Evolutionary conservation across 2,888 invertebrate species (phyloP), one percentile per base, ranked within the genome.

Genomic region (Cephus sareptanus): DNA sequence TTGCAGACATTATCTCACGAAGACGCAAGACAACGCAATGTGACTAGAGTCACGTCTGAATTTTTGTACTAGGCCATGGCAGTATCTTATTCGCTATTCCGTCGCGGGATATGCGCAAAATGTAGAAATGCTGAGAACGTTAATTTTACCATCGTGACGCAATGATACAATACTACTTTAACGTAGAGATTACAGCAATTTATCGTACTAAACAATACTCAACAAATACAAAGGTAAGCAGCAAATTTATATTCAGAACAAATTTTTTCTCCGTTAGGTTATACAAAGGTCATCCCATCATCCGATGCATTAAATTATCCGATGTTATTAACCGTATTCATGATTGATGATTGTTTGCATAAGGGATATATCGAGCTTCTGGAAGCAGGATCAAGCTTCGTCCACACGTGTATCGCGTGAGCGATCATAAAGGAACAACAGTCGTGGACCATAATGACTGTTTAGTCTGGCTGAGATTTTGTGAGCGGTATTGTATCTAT

Each of bases 381-480:
- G 56, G 56, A 56, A 56, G 56, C 23, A 15, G 56, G 56, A 56
- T 56, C 56, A 56, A 56, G 56, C 56, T 56, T 56, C 56, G 56
- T 56, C 56, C 56, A 56, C 56, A 56, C 56, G 23, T 56, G 56
- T 56, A 56, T 56, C 56, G 56, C 56, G 23, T 56, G 56, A 56
- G 56, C 23, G 56, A 56, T 56, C 56, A 2, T 56, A 56, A 56
- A 56, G 56, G 56, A 56, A 56, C 56, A 56, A 56, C 56, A 56
- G 56, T 56, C 56, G 23, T 56, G 23, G 23, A 56, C 56, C 56
- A 23, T 56, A 56, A 56, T 56, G 56, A 15, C 56, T 82, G 82
- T 83, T 85, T 85, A 84, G 84, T 83, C 84, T 85, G 80, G 73
- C 77, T 76, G 79, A 80, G 75, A 83, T 82, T 82, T 82, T 80